Evolutionary conservation across 2,888 invertebrate species (phyloP), one percentile per base, ranked within the genome.

Genomic region (Sinotaia quadrata): DNA sequence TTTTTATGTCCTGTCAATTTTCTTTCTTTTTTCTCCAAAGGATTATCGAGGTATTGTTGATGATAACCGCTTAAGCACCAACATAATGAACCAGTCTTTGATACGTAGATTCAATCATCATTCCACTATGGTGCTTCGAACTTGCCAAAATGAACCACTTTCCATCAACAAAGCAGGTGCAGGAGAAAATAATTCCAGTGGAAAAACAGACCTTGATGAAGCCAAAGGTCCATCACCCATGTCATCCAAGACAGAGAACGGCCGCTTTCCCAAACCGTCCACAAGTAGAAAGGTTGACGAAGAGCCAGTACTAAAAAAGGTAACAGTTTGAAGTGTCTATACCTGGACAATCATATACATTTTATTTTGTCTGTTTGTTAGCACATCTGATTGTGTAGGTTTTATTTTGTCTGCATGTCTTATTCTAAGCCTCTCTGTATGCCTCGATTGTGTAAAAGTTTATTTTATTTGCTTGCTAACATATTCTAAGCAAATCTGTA

Each of bases 31-130:
- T 15, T 21, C n/a, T 21, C 8, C 8, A 3, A 60, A 84, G 84
- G 84, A 77, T 15, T 84, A 82, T 75, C 75, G 84, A n/a, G 77
- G 76, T 5, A 77, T 74, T 5, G 66, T 63, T 27, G 80, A 80
- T 10, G 82, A 83, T 65, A 80, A 69, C 12, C 63, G 75, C 34
- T 65, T 71, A 21, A 75, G 77, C 47, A 75, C 59, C 21, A 84
- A 78, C 66, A 71, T 71, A 27, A 75, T 80, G 21, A 84, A 84
- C 68, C 69, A 81, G 65, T 82, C 93, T 79, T 95, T 97, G 94
- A 97, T 97, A 67, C 94, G 96, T 88, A 91, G 91, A 77, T 98
- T 98, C 87, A 98, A 98, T 91, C 97, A 98, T 90, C 97, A 98
- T 90, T 97, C 97, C 77, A 96, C 97, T 81, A 97, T 97, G 96